Evolutionary conservation across 2,797 vertebrate genomes (phyloP).

Genomic region (Lacerta viridis): DNA sequence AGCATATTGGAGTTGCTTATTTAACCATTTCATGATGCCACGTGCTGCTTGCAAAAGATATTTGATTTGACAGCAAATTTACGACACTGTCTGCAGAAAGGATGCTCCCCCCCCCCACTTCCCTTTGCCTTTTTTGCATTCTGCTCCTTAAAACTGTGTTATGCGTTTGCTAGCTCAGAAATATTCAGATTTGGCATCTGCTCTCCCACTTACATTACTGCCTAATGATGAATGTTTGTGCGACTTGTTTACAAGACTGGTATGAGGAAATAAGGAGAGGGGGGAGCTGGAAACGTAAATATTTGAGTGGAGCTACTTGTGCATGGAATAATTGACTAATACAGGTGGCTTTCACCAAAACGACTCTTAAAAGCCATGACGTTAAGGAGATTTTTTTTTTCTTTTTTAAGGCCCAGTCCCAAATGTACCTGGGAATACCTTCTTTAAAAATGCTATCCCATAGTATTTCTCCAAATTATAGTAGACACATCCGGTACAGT

Average conservation of each 20-base stretch:
- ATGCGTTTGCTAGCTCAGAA: constrained; percentile 58
- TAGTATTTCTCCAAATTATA: not conserved
- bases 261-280: constrained; percentile 36
- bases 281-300: constrained; percentile 50
- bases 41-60: constrained; percentile 22
- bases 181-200: constrained; percentile 65
- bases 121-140: constrained; percentile 33
- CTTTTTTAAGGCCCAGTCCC: not conserved
- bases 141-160: constrained; percentile 38
- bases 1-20: constrained; percentile 16
- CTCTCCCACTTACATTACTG: constrained; percentile 55
- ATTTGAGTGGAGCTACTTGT: constrained; percentile 49
- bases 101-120: not conserved
- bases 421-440: not conserved
- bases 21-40: constrained; percentile 36
- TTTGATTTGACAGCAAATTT: constrained; percentile 55
- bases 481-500: not conserved
- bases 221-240: constrained; percentile 40
- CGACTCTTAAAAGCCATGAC: not conserved
- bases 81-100: constrained; percentile 48
- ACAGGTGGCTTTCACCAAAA: constrained; percentile 31
- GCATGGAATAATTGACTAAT: constrained; percentile 51
- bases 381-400: not conserved
- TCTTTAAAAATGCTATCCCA: not conserved
- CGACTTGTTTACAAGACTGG: constrained; percentile 49